These are phyloP conservation scores for Myotis daubentonii DNA, from an alignment of 2,797 vertebrate species.

Conservation along the genomic window DNA sequence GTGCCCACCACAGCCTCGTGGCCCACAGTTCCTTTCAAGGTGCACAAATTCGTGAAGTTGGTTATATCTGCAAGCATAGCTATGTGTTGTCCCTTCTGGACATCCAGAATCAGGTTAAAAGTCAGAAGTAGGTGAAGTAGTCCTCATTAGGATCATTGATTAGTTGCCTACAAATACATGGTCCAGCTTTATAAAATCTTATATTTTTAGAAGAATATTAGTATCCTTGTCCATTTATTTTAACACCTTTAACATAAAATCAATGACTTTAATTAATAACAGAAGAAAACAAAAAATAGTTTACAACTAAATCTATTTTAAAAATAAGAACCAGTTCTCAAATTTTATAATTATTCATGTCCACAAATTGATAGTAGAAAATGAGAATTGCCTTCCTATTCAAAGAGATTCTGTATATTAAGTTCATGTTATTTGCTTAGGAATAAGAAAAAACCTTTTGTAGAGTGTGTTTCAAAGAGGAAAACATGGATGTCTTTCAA, in stretches of 20 bases:
- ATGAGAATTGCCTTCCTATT: constrained; percentile 38
- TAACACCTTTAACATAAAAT: constrained; percentile 12
- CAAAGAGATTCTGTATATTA: background rate
- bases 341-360: background rate
- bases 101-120: constrained; percentile 35
- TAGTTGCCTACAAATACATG: background rate
- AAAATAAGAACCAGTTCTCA: constrained; percentile 27
- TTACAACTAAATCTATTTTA: constrained; percentile 7
- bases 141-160: background rate
- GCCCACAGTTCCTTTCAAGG: too few relatives aligned
- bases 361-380: constrained; percentile 5
- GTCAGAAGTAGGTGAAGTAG: background rate
- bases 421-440: background rate
- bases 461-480: constrained; percentile 6
- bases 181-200: background rate
- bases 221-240: background rate
- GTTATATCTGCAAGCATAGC: background rate
- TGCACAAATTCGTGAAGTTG: background rate
- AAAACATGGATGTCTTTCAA: background rate
- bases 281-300: constrained; percentile 39
- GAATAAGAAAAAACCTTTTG: background rate
- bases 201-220: constrained; percentile 14
- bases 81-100: background rate
- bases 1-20: too few relatives aligned
- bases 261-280: background rate